Base-by-base conservation (phyloP, 2,797 vertebrate species). In the Phoxinus dragarum region DNA sequence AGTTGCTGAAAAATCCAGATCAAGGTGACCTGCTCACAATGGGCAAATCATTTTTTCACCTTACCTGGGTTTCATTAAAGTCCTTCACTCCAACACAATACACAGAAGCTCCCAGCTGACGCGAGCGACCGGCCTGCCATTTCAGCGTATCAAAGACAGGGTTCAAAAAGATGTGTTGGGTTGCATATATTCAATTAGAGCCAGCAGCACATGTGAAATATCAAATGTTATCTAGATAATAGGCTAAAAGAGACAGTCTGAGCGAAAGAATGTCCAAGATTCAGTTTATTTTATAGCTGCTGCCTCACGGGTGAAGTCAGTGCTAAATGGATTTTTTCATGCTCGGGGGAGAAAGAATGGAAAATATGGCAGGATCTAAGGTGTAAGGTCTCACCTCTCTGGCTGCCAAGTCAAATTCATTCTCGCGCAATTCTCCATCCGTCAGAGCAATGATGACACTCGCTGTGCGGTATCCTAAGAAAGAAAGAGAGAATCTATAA, bases 51-150 rank as follows among this genome's bases (percentile, higher is more conserved):
- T 54, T 54, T 1, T 40, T n/a, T 34, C 12, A 31, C 31, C 89
- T 87, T 93, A 99, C 98, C 97, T 99, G 98, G 3, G 98, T 99
- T 94, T 99, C 98, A 73, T 99, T 98, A 92, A 99, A 99, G 93
- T 99, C 98, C 82, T 99, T 99, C 36, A 99, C 98, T 3, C 98
- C 98, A 1, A 99, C 98, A 61, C 98, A 99, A 87, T 99, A 99
- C 0, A 99, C 97, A 0, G 97, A 97, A 6, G 98, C 98, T 19
- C 98, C 98, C 40, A 99, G 89, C 87, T 98, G 97, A 0, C 98
- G 95, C 0, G 98, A 98, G 81, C 98, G 95, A 88, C 96, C 95
- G 0, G 98, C 98, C 98, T 99, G 92, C 47, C 52, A 67, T 19
- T 40, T 82, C 73, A 82, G 17, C 44, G 86, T 1, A 49, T 19